phyloP scores from a whole-genome alignment of 2,888 invertebrate species.

The Cordilura impudica region DNA sequence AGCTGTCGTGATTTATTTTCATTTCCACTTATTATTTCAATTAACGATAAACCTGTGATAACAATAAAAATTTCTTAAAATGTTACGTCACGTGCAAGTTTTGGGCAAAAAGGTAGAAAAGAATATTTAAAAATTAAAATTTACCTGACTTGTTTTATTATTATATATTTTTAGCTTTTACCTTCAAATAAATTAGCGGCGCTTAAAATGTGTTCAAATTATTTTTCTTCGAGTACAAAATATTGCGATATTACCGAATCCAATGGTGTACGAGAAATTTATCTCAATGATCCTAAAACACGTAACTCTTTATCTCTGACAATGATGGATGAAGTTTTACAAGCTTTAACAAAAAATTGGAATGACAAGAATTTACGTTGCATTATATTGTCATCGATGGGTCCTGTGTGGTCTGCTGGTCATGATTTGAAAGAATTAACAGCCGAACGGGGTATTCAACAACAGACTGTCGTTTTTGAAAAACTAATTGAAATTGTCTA shows the following conservation, averaged over 20 bases:
- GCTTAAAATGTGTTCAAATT: slow-evolving; percentile 18
- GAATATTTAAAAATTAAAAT: background rate
- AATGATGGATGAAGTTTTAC: slow-evolving; percentile 86
- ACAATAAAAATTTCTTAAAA: slow-evolving; percentile 26
- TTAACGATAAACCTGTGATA: background rate
- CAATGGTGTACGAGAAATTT: slow-evolving; percentile 80
- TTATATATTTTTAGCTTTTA: background rate
- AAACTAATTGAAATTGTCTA: slow-evolving; percentile 87
- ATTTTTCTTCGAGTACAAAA: background rate
- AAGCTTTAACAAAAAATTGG: slow-evolving; percentile 81
- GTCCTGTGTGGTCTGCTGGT: slow-evolving; percentile 94
- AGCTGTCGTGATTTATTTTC: slow-evolving; percentile 13
- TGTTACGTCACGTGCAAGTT: slow-evolving; percentile 50
- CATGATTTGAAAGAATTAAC: slow-evolving; percentile 97
- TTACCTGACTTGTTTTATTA: background rate
- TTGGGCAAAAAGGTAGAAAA: slow-evolving; percentile 24
- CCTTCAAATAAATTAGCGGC: background rate
- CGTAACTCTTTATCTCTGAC: slow-evolving; percentile 90
- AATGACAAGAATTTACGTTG: slow-evolving; percentile 83
- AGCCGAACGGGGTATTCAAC: slow-evolving; percentile 24
- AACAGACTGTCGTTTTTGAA: slow-evolving; percentile 83
- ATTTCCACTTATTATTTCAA: slow-evolving; percentile 23
- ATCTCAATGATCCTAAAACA: slow-evolving; percentile 81
- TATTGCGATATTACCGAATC: slow-evolving; percentile 46
- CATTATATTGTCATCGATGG: slow-evolving; percentile 87